Evolutionary conservation across 2,113 vertebrate species (phyloP), one percentile per base, ranked within the genome.

Genomic region (Campylorhamphus procurvoides): DNA sequence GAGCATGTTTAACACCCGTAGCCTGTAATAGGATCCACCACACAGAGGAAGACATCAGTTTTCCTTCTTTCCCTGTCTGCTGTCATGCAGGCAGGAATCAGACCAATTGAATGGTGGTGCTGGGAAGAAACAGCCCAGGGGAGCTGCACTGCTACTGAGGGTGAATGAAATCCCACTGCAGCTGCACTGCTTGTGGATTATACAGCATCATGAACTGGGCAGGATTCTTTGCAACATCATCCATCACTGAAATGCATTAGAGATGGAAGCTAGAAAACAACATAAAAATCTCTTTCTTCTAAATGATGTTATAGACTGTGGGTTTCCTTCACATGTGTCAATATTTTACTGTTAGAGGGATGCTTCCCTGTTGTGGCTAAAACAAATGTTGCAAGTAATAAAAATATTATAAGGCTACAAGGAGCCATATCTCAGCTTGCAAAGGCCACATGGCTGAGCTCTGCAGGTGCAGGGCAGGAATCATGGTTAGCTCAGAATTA

Each of bases 331-430:
- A 71, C 75, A 64, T 10, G 9, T 68, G 90, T 86, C 92, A 84
- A 60, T 87, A 72, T 92, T 96, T 93, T 84, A 73, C 77, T 95
- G 76, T 79, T 46, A 75, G 58, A 96, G 83, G 68, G 64, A 88
- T 53, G 49, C n/a, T 75, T 87, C 73, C 12, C 85, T 90, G 59
- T 29, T 87, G 73, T 46, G 68, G 75, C 60, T 93, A 87, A 82
- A 95, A 92, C n/a, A 92, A 92, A 90, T 68, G 72, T 23, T 90
- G 85, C 69, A 68, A 68, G 68, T 88, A 89, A 62, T 84, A 87
- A 58, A 90, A 92, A 33, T 19, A 89, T 53, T 40, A 33, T 67
- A 90, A 87, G 76, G 76, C 76, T 92, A 84, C 49, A 90, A 92
- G 87, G 58, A 52, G n/a, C 42, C 46, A 47, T 92, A 90, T 53